Evolutionary conservation across 1,140 invertebrate species (phyloP).

Genomic region (Caenorhabditis brenneri): DNA sequence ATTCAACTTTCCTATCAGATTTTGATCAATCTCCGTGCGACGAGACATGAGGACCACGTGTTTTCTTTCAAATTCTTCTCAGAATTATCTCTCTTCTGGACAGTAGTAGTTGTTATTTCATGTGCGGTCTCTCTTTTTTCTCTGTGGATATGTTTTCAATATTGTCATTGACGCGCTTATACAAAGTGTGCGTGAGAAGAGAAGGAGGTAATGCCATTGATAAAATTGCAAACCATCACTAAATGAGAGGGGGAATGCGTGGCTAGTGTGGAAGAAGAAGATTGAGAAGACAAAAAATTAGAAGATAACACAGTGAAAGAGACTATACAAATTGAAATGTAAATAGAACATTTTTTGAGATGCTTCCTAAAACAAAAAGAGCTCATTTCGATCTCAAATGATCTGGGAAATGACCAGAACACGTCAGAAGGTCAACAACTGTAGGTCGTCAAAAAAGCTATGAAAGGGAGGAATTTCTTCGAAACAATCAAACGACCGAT

Average conservation of each 20-base stretch:
- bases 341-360: no score
- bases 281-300: neutral
- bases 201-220: slow-evolving; percentile 29
- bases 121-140: neutral
- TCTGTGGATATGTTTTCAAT: neutral
- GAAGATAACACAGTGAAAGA: neutral
- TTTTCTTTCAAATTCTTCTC: neutral
- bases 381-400: neutral
- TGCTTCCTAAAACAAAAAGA: no score
- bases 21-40: slow-evolving; percentile 9
- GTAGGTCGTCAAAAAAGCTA: no score
- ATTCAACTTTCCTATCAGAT: neutral
- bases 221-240: slow-evolving; percentile 26
- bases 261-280: neutral
- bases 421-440: slow-evolving; percentile 25
- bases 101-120: neutral
- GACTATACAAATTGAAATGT: slow-evolving; percentile 24
- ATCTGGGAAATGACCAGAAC: neutral
- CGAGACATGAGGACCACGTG: neutral
- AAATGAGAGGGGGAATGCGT: slow-evolving; percentile 13
- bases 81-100: neutral
- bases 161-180: neutral
- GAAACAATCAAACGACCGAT: neutral
- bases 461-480: neutral
- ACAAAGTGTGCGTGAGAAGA: slow-evolving; percentile 17